phyloP scores from a whole-genome alignment of 2,797 vertebrate genomes.

The Arrhamphus sclerolepis region DNA sequence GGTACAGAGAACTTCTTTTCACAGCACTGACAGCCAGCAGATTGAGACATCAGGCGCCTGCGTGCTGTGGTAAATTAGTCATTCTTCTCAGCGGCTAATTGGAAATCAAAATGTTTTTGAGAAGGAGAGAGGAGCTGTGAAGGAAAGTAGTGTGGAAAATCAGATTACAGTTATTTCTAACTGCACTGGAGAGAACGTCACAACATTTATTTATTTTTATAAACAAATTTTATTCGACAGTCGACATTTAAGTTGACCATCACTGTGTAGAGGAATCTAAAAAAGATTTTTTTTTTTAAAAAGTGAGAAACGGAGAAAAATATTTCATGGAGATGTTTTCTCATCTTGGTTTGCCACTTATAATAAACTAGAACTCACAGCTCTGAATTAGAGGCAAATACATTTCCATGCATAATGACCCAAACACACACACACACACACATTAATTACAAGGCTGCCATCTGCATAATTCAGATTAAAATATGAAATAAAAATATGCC shows the following conservation, averaged over 20 bases:
- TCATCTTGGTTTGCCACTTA: conserved; percentile 66
- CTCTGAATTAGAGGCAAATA: conserved; percentile 63
- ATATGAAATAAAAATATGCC: conserved; percentile 75
- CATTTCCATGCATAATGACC: conserved; percentile 74
- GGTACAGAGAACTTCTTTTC: conserved; percentile 85
- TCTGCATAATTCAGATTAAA: conserved; percentile 79
- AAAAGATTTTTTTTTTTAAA: too few species aligned
- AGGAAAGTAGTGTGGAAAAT: conserved; percentile 58
- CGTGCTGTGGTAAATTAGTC: conserved; percentile 91
- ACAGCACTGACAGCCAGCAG: conserved; percentile 90
- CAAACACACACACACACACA: conserved; percentile 34
- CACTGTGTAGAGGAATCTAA: neutral
- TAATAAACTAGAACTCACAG: conserved; percentile 59
- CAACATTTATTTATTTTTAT: neutral
- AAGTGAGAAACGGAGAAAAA: conserved; percentile 15
- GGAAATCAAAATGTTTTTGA: conserved; percentile 93
- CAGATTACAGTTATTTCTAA: conserved; percentile 40
- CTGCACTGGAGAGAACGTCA: neutral
- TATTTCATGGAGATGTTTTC: conserved; percentile 46
- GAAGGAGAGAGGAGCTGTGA: conserved; percentile 64
- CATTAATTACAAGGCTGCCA: conserved; percentile 76
- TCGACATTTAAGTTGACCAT: too few species aligned
- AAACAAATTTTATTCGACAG: conserved; percentile 22
- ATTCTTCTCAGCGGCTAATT: conserved; percentile 94
- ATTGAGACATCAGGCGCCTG: conserved; percentile 94